Conservation (phyloP, 1,140 invertebrate genomes). For the Aphaenogaster rudis region DNA sequence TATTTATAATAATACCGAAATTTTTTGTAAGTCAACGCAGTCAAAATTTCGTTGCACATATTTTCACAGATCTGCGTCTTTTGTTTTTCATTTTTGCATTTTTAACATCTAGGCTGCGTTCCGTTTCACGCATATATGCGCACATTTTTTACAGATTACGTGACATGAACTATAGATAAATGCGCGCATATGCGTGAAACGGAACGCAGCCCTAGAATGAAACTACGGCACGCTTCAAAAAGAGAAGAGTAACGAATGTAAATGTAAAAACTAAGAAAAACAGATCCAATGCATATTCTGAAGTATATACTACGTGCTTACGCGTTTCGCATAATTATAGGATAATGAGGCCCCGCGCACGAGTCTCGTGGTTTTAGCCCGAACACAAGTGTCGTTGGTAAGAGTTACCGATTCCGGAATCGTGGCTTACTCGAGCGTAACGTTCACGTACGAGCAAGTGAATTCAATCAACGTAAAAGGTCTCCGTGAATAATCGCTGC, state of each 20-base stretch:
- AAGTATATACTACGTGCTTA: conserved; percentile 26
- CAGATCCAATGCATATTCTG: conserved; percentile 11
- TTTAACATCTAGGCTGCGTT: neutral
- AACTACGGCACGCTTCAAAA: neutral
- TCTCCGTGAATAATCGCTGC: conserved; percentile 64
- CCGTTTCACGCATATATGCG: no score
- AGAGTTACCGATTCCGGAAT: conserved; percentile 58
- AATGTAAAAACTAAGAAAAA: neutral
- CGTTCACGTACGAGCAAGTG: conserved; percentile 64
- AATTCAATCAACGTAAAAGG: conserved; percentile 71
- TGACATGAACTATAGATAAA: no score
- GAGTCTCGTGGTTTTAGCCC: conserved; percentile 33
- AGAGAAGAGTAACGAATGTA: neutral
- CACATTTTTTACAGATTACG: no score
- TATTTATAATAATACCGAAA: conserved; percentile 49
- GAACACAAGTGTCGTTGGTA: conserved; percentile 39
- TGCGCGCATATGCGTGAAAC: no score
- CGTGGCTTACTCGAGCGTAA: conserved; percentile 70
- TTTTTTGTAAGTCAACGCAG: conserved; percentile 20
- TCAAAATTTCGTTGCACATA: conserved; percentile 9
- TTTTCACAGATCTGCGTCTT: neutral
- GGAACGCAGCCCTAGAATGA: neutral
- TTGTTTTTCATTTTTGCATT: neutral
- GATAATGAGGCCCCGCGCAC: conserved; percentile 55
- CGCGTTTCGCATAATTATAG: conserved; percentile 36